These are phyloP conservation scores for Blastobasis adustella DNA, from an alignment of 2,888 invertebrate genomes.

Conservation along the genomic window DNA sequence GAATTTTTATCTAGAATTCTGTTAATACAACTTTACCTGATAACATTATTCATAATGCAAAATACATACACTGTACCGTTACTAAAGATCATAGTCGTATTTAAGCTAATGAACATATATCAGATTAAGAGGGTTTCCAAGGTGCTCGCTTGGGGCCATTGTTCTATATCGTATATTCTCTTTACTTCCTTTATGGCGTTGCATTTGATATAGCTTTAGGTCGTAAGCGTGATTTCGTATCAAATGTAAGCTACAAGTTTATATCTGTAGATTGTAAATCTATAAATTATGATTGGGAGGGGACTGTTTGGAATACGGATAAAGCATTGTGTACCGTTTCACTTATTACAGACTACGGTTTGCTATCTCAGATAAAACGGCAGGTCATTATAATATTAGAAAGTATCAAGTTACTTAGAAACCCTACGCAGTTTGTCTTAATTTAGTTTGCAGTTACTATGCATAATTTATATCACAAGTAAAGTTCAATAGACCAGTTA, in stretches of 20 bases:
- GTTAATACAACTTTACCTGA: too few species aligned
- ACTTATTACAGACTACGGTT: too few species aligned
- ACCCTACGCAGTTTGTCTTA: too few species aligned
- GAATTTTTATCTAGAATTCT: too few species aligned
- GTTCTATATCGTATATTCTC: conserved; percentile 4
- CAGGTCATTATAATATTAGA: too few species aligned
- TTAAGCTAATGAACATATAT: conserved; percentile 9
- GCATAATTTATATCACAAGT: too few species aligned
- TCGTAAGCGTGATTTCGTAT: background rate
- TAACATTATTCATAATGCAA: background rate
- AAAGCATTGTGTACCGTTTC: too few species aligned
- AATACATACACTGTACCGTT: background rate
- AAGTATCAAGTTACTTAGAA: too few species aligned
- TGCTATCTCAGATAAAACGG: too few species aligned
- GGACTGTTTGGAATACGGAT: background rate
- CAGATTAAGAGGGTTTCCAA: conserved; percentile 4
- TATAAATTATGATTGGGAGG: background rate
- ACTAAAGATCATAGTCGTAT: conserved; percentile 3
- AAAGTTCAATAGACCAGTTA: too few species aligned
- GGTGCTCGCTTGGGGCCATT: conserved; percentile 9
- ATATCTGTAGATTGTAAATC: background rate
- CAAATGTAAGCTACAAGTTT: background rate
- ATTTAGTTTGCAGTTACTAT: too few species aligned
- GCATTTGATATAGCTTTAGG: conserved; percentile 4
- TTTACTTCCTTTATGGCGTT: conserved; percentile 5